Evolutionary conservation across 2,797 vertebrate genomes (phyloP).

Genomic region (Spatula clypeata): DNA sequence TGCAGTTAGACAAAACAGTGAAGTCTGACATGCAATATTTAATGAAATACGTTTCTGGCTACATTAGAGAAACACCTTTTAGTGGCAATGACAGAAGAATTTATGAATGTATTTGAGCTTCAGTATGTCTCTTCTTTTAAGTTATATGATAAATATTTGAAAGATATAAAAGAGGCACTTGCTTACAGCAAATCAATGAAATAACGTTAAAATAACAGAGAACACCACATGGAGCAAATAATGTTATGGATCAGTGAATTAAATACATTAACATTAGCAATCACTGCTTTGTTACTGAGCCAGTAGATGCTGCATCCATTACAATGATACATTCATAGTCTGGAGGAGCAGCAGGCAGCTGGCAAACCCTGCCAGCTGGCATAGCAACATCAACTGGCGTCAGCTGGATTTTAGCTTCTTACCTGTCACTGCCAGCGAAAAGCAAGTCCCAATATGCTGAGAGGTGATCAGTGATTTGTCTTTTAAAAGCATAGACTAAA

Average conservation of each 20-base stretch:
- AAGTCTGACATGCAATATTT: slow-evolving; percentile 56
- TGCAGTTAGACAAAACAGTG: slow-evolving; percentile 73
- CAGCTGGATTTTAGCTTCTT: slow-evolving; percentile 36
- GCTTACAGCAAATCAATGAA: slow-evolving; percentile 27
- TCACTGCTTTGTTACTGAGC: slow-evolving; percentile 42
- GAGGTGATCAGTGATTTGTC: slow-evolving; percentile 55
- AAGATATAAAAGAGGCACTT: neutral
- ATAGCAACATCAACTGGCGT: neutral
- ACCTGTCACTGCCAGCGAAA: slow-evolving; percentile 58
- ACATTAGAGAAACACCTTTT: slow-evolving; percentile 66
- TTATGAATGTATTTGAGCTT: neutral
- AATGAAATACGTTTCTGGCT: slow-evolving; percentile 64
- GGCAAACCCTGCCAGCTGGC: slow-evolving; percentile 14
- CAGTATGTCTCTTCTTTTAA: neutral
- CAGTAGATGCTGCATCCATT: slow-evolving; percentile 41
- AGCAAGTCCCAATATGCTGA: slow-evolving; percentile 2
- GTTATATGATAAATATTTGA: neutral
- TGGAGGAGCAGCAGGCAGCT: slow-evolving; percentile 17
- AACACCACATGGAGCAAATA: neutral
- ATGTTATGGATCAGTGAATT: neutral
- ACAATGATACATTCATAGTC: neutral
- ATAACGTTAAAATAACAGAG: neutral
- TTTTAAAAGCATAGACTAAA: slow-evolving; percentile 51
- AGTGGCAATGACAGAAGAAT: slow-evolving; percentile 47
- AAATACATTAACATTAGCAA: slow-evolving; percentile 20